Conservation (phyloP, 1,140 invertebrate genomes). For the Leptinotarsa defecta region DNA sequence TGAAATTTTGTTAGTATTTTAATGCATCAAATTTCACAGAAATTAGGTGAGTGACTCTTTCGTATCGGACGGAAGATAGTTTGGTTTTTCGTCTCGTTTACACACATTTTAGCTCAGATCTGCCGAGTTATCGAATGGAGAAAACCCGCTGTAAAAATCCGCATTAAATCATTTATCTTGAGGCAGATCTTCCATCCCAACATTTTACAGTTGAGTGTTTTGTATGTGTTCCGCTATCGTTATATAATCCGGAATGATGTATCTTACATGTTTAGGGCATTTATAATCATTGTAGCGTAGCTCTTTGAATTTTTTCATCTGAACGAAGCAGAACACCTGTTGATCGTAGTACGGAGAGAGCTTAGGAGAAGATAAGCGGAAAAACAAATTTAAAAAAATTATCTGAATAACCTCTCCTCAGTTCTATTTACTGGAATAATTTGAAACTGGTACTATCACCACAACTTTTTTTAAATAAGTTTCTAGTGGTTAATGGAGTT, state of each 20-base stretch:
- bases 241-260: conserved; percentile 2
- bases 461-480: background rate
- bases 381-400: conserved; percentile 16
- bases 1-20: conserved; percentile 17
- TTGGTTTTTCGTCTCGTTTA: background rate
- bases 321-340: conserved; percentile 10
- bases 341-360: background rate
- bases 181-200: conserved; percentile 21
- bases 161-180: background rate
- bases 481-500: background rate
- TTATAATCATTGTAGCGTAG: conserved; percentile 9
- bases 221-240: conserved; percentile 2
- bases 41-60: background rate
- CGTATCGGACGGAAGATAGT: background rate
- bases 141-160: conserved; percentile 24
- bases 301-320: conserved; percentile 9
- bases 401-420: conserved; percentile 18
- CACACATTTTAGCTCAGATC: conserved; percentile 7
- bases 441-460: background rate
- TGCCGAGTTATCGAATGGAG: conserved; percentile 11
- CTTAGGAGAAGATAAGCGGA: conserved; percentile 8
- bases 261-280: conserved; percentile 19
- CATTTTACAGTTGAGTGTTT: conserved; percentile 25
- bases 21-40: conserved; percentile 5
- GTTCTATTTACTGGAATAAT: conserved; percentile 3